phyloP scores from a whole-genome alignment of 2,113 vertebrate genomes.

The Oncorhynchus kisutch region DNA sequence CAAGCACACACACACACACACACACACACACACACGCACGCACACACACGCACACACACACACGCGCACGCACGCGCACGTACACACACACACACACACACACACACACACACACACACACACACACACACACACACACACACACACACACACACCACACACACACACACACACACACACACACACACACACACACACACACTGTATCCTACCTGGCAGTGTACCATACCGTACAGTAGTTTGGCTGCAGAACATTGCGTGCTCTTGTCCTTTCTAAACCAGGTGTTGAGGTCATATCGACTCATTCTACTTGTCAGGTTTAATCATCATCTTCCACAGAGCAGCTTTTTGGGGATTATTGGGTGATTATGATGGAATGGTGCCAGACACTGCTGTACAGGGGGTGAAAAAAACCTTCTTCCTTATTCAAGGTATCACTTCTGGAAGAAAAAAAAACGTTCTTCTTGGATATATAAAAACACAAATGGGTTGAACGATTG shows the following conservation, averaged over 20 bases:
- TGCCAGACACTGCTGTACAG: no score
- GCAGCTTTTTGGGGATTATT: slow-evolving; percentile 32
- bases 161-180: slow-evolving; percentile 17
- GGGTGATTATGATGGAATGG: slow-evolving; percentile 8
- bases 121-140: background rate
- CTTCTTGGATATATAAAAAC: no score
- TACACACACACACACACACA: slow-evolving; percentile 35
- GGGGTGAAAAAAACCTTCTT: no score
- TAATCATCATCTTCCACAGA: slow-evolving; percentile 43
- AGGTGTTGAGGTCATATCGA: slow-evolving; percentile 50
- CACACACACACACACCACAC: slow-evolving; percentile 10
- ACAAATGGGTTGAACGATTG: no score
- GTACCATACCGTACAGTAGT: background rate
- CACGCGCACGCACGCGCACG: slow-evolving; percentile 11
- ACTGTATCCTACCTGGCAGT: background rate
- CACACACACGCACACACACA: background rate
- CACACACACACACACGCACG: slow-evolving; percentile 2
- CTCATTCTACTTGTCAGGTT: slow-evolving; percentile 64
- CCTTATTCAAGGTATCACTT: no score
- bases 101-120: slow-evolving; percentile 33
- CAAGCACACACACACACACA: background rate
- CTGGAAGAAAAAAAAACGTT: no score
- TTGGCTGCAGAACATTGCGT: no score
- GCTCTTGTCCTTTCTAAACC: slow-evolving; percentile 42
- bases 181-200: slow-evolving; percentile 33